Evolutionary conservation across 2,797 vertebrate genomes (phyloP), one percentile per base, ranked within the genome.

Genomic region (Thripadectes ignobilis): DNA sequence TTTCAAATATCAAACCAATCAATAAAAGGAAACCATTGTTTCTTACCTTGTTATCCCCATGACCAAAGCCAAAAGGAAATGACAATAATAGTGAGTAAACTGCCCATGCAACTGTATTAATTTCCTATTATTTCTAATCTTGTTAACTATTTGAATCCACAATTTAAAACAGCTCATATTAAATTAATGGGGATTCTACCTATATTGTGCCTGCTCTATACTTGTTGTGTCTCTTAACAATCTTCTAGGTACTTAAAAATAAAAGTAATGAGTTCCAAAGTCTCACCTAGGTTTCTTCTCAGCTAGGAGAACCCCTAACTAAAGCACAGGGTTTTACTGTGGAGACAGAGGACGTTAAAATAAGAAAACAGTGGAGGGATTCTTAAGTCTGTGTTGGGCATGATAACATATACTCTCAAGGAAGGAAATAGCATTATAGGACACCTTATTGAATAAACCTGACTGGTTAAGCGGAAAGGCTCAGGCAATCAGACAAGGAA

Each of bases 361-460:
- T 52, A 61, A 84, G 82, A 87, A 71, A 87, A 85, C 78, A 83
- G 61, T 86, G 49, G 72, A 89, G 23, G 16, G 93, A 86, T 95
- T 51, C 91, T 92, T 66, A 89, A 92, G 62, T 69, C 92, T 84
- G 22, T 84, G 46, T 89, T 51, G 62, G 45, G 76, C 36, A 95
- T 73, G 92, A 96, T 92, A 96, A 97, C 73, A 82, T 85, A 92
- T 52, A 93, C 79, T 81, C 89, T 96, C 66, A 88, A 91, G 49
- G 69, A 92, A 94, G 92, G 94, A 96, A 97, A 96, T 89, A 96
- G 86, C 85, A 97, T 96, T 95, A 96, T 88, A 89, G 83, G 66
- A 92, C 87, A 96, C 79, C 76, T 97, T 73, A 96, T 96, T 94
- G 91, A 97, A 97, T 97, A 96, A 95, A 94, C 87, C 87, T 88